phyloP scores from a whole-genome alignment of 2,113 vertebrate species.

The Phalacrocorax brasilianus region DNA sequence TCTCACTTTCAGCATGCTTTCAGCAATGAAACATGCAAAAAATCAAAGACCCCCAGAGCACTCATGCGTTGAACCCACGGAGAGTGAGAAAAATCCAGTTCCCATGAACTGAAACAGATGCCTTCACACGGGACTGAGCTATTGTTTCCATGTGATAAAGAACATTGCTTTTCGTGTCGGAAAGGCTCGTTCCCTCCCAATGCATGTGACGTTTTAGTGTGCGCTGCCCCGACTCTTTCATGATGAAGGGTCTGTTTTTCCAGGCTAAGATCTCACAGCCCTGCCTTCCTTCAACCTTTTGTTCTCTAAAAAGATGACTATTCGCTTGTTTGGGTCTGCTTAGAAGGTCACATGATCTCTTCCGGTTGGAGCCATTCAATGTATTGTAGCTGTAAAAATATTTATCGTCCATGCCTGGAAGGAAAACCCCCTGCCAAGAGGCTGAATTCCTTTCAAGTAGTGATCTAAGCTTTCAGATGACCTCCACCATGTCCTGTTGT shows the following conservation, averaged over 20 bases:
- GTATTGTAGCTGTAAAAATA: not conserved
- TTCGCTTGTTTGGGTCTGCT: not conserved
- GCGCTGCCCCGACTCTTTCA: not conserved
- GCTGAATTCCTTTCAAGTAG: not conserved
- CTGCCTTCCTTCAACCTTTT: not conserved
- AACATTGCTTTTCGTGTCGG: not conserved
- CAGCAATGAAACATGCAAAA: not conserved
- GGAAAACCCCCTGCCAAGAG: not conserved
- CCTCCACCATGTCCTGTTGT: not conserved
- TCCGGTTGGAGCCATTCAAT: not conserved
- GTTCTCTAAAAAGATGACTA: not conserved
- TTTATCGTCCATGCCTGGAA: not conserved
- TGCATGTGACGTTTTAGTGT: not conserved
- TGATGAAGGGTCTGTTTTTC: not conserved
- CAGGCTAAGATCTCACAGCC: not conserved
- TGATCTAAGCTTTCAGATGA: not conserved
- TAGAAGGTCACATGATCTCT: not conserved
- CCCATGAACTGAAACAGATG: not conserved
- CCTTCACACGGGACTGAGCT: not conserved
- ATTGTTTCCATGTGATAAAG: not conserved
- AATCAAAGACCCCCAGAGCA: not conserved
- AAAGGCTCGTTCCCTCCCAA: not conserved
- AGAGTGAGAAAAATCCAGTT: not conserved
- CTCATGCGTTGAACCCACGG: fast-evolving
- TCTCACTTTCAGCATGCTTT: too few relatives aligned